Base-by-base conservation (phyloP, 1,140 invertebrate genomes). In the Stenopsyche tienmushanensis region DNA sequence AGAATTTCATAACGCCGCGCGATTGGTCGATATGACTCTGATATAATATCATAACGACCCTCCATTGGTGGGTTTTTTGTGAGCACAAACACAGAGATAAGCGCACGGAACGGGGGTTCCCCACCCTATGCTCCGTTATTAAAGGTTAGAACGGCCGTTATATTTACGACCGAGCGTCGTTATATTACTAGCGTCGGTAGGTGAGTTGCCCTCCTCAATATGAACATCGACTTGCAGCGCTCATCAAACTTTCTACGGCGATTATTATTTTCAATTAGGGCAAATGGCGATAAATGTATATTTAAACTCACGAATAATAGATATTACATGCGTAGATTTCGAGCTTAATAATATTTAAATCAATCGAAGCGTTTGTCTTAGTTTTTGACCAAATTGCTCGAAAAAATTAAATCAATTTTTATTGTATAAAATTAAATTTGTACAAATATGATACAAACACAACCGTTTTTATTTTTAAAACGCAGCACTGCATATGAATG, bases 11-110 rank as follows among this genome's bases (percentile, higher is more conserved):
- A 79, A 79, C 78, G 77, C 50, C 62, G 67, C 49, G 63, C 72
- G 64, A 81, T 81, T 81, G 79, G 79, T 66, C 68, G 73, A 73
- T 74, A 78, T 75, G 73, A 75, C 52, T 60, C 45, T 77, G 76
- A 81, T 81, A 81, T 81, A 77, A 81, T 81, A 80, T 81, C 79
- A 81, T 80, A 81, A 78, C 78, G 73, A 24, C 49, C 45, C 54
- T 62, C 72, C 72, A 80, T 81, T 81, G 79, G 78, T 49, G 71
- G 73, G 74, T n/a, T 58, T 63, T 57, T 25, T 34, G n/a, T n/a
- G n/a, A n/a, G n/a, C n/a, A n/a, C n/a, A n/a, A n/a, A 49, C 25
- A 39, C 15, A 24, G 18, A n/a, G 20, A 54, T 10, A 17, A 45
- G 15, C 18, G 39, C 5, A 26, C 17, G 53, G 23, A 49, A 34